Evolutionary conservation across 2,797 vertebrate species (phyloP), one percentile per base, ranked within the genome.

Genomic region (Pangasius sanitwongsei): DNA sequence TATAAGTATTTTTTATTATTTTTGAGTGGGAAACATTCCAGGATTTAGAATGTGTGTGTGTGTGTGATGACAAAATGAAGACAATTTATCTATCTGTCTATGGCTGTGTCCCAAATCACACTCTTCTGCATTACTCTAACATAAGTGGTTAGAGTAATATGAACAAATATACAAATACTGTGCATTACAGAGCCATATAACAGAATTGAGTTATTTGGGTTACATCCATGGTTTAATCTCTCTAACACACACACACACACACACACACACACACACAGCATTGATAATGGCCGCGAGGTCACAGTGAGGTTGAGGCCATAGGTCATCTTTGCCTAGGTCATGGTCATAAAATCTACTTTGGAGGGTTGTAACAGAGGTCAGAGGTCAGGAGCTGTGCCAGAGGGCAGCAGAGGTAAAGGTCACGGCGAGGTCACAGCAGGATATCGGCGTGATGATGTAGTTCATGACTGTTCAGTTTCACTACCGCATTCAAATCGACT

Each of bases 301-400:
- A 90, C 23, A 2, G 12, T 63, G 25, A 90, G 89, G 87, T 59
- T 53, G 74, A 34, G 89, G 87, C 85, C 83, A 83, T 28, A 89
- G 86, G 70, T 91, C 34, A 0, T 82, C 53, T 84, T 75, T 16
- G 70, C 88, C 90, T 90, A 59, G 88, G 67, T 91, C 89, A 87
- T 28, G 77, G 86, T 90, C 92, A 90, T 91, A 91, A 92, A 92
- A 86, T 57, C 85, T 50, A 12, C 70, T 87, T 34, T 88, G 86
- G 83, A 90, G 86, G 53, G 84, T 82, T 28, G 9, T 87, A 89
- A 85, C 44, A 31, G 37, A 37, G 85, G 78, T 84, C 84, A 89
- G 81, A 85, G 83, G 82, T 88, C 87, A 88, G 44, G 69, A 55
- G 87, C 61, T 23, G 15, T 65, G 18, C 11, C 16, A 18, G 50